Evolutionary conservation across 2,113 vertebrate species (phyloP).

Genomic region (Engraulis encrasicolus): DNA sequence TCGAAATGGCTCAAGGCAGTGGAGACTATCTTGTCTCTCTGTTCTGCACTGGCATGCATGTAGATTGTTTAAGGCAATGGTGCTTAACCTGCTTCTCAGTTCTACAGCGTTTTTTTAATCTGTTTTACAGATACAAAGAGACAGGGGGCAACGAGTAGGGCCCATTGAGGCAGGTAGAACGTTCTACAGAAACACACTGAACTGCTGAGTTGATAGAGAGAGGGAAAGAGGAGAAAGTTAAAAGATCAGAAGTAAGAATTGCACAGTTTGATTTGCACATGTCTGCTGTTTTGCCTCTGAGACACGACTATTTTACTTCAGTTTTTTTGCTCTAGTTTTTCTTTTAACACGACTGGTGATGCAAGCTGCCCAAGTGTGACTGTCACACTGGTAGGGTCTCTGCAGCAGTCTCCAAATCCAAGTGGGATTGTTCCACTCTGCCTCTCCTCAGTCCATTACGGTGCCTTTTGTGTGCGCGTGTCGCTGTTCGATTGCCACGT

Average conservation of each 20-base stretch:
- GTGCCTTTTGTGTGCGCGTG: conserved; percentile 77
- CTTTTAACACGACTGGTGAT: not conserved
- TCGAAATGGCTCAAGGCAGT: too few species aligned
- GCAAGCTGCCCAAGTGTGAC: too few species aligned
- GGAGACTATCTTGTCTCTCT: too few species aligned
- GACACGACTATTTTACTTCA: conserved; percentile 45
- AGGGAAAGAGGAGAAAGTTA: not conserved
- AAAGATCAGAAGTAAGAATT: conserved; percentile 10
- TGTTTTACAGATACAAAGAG: too few species aligned
- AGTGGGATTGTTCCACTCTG: not conserved
- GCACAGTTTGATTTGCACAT: conserved; percentile 35
- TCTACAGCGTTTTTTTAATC: too few species aligned
- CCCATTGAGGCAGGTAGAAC: not conserved
- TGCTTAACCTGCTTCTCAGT: too few species aligned
- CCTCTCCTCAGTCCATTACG: conserved; percentile 63
- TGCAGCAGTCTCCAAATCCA: not conserved
- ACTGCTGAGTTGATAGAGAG: not conserved
- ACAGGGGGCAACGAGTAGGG: too few species aligned
- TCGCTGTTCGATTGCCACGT: conserved; percentile 56
- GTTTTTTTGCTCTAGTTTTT: conserved; percentile 35
- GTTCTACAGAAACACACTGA: not conserved
- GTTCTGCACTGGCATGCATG: too few species aligned
- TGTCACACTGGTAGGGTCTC: too few species aligned
- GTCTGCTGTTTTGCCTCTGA: conserved; percentile 50
- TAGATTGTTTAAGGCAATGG: too few species aligned